Conservation (phyloP, 2,797 vertebrate genomes). For the Sparus aurata region DNA sequence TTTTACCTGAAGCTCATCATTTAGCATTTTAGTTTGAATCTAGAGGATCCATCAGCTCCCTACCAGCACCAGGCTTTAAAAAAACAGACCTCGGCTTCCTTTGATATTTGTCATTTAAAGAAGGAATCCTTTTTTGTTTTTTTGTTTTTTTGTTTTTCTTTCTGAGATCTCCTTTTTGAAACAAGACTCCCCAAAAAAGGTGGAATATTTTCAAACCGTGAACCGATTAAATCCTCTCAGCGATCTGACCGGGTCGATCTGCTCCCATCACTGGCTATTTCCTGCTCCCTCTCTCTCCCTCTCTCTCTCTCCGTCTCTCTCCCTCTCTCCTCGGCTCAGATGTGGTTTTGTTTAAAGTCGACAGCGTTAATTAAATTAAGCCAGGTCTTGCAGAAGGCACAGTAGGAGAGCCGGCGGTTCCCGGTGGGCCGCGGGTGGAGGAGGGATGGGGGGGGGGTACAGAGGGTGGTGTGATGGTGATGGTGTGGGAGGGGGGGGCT, state of each 20-base stretch:
- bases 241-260: slow-evolving; percentile 44
- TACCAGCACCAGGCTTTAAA: slow-evolving; percentile 25
- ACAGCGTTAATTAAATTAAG: slow-evolving; percentile 88
- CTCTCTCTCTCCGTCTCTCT: slow-evolving; percentile 24
- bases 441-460: slow-evolving; percentile 32
- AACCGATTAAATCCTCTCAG: slow-evolving; percentile 54
- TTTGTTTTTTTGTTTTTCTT: too few species aligned
- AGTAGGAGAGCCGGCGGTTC: slow-evolving; percentile 79
- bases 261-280: slow-evolving; percentile 48
- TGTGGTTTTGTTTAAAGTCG: slow-evolving; percentile 86
- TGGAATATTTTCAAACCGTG: slow-evolving; percentile 35
- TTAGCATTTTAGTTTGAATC: slow-evolving; percentile 36
- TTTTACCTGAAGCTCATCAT: slow-evolving; percentile 58
- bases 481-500: neutral
- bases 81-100: slow-evolving; percentile 25
- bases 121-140: slow-evolving; percentile 19
- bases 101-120: slow-evolving; percentile 14
- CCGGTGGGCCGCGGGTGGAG: slow-evolving; percentile 70
- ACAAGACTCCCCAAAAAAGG: slow-evolving; percentile 1
- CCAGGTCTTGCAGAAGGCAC: slow-evolving; percentile 85
- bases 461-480: neutral
- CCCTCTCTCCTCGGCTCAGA: slow-evolving; percentile 68
- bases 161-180: neutral
- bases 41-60: slow-evolving; percentile 41
- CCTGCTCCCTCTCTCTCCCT: slow-evolving; percentile 28